Conservation (phyloP, 2,113 vertebrate genomes). For the Montifringilla adamsi region DNA sequence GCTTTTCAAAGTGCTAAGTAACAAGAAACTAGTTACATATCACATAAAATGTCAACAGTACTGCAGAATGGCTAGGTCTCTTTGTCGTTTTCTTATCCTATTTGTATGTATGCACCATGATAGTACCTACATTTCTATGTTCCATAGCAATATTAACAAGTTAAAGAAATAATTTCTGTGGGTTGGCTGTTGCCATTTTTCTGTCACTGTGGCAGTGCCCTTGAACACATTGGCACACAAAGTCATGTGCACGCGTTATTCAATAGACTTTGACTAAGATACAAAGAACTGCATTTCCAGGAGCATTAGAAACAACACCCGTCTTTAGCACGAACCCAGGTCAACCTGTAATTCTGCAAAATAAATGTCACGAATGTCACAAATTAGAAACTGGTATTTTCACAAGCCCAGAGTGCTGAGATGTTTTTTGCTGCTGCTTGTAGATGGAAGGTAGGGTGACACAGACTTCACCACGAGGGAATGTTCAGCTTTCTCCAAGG, state of each 20-base stretch:
- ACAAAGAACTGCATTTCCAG: not conserved
- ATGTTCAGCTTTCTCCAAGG: not conserved
- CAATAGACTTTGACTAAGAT: not conserved
- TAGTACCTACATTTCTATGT: not conserved
- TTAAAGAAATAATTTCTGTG: not conserved
- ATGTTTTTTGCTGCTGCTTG: not conserved
- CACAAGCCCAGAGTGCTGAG: not conserved
- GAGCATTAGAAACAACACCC: not conserved
- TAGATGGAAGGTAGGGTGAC: not conserved
- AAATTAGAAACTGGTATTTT: not conserved
- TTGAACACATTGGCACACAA: not conserved
- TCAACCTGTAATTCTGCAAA: not conserved
- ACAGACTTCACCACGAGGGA: not conserved
- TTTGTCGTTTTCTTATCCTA: not conserved
- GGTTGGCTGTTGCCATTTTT: not conserved
- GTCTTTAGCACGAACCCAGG: not conserved
- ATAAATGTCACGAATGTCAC: not conserved
- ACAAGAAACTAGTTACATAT: not conserved
- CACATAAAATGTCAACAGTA: not conserved
- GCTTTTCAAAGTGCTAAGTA: not conserved
- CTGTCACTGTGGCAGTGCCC: not conserved
- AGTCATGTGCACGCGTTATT: not conserved
- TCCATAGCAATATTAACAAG: not conserved
- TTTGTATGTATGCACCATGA: not conserved
- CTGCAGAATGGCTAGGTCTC: not conserved